Percentiles rank a stretch among this genome's conserved stretches.
Evolutionary conservation across 2,888 invertebrate species (phyloP).

Genomic region (Synanthedon myopaeformis): DNA sequence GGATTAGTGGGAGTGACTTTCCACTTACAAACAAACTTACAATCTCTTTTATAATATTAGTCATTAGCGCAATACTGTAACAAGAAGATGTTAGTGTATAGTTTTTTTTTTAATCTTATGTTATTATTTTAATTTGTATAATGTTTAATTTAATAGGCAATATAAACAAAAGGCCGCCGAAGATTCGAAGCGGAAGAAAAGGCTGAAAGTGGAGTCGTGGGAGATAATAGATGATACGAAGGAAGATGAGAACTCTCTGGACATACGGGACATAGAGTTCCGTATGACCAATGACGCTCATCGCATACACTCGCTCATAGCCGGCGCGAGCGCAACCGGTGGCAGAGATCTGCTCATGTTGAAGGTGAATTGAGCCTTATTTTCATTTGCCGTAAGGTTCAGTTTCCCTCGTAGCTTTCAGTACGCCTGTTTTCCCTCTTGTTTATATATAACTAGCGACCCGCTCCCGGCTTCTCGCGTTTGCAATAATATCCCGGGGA

Average conservation of each 20-base stretch:
- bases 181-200: conserved; percentile 78
- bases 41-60: background rate
- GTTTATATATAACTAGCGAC: too few species aligned
- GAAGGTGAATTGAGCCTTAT: conserved; percentile 24
- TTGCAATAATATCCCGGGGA: too few species aligned
- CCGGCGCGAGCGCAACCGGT: conserved; percentile 44
- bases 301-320: conserved; percentile 73
- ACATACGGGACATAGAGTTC: conserved; percentile 90
- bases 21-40: background rate
- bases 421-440: too few species aligned
- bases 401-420: too few species aligned
- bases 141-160: conserved; percentile 43
- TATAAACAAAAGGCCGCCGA: conserved; percentile 74
- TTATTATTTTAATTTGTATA: background rate
- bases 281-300: conserved; percentile 81
- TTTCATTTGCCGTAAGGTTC: too few species aligned
- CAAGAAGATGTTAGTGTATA: background rate
- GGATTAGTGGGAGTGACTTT: too few species aligned
- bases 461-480: too few species aligned
- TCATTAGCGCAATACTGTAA: background rate
- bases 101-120: conserved; percentile 3
- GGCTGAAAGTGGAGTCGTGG: conserved; percentile 78
- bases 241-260: conserved; percentile 67
- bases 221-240: conserved; percentile 74
- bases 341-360: conserved; percentile 49